A percentile compares a stretch with the other conserved stretches of the same genome.
Conservation (phyloP, 2,797 vertebrate genomes). For the Parauchenoglanis punctatus region DNA sequence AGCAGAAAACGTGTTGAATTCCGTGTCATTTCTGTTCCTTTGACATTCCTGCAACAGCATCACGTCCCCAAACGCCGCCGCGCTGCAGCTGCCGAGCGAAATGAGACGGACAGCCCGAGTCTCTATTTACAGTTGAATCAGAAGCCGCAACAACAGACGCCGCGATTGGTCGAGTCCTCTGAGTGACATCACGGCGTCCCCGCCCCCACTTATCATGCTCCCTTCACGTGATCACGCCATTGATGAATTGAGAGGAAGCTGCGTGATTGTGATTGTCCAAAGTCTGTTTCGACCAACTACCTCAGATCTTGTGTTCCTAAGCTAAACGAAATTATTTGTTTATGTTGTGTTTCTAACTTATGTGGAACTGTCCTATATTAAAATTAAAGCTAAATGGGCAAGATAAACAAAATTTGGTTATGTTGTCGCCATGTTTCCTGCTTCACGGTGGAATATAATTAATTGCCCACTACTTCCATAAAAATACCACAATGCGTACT, state of each 20-base stretch:
- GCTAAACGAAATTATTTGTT: background rate
- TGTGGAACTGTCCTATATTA: background rate
- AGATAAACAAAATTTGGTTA: background rate
- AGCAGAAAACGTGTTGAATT: background rate
- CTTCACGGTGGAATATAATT: no score
- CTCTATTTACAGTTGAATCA: slow-evolving; percentile 73
- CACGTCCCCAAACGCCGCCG: background rate
- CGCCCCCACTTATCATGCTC: slow-evolving; percentile 69
- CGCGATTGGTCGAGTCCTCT: slow-evolving; percentile 63
- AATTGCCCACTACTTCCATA: background rate
- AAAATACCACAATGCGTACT: background rate
- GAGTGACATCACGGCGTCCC: slow-evolving; percentile 52
- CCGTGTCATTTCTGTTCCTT: background rate
- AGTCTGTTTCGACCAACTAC: background rate
- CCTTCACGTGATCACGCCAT: slow-evolving; percentile 70
- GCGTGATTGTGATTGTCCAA: slow-evolving; percentile 24
- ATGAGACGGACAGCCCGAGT: slow-evolving; percentile 47
- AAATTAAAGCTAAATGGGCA: background rate
- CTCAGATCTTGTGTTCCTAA: background rate
- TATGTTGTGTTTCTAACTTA: background rate
- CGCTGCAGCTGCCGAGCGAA: slow-evolving; percentile 35
- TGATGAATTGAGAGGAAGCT: slow-evolving; percentile 44
- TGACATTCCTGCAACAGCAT: background rate
- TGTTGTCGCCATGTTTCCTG: background rate
- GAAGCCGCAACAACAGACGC: slow-evolving; percentile 61